Base-by-base conservation (phyloP, 2,888 invertebrate species). In the Drosophila subsilvestris region DNA sequence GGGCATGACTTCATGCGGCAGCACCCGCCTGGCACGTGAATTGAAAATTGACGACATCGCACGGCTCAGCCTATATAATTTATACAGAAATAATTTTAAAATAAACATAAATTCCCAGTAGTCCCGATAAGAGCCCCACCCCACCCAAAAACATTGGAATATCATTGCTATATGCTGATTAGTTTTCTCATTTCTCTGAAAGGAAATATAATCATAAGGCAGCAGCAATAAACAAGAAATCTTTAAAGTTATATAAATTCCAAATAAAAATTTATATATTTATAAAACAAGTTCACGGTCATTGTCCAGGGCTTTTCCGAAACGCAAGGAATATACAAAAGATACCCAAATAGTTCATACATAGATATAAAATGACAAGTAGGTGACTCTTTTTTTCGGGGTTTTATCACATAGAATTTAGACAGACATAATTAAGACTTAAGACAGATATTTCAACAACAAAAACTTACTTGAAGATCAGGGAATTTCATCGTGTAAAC, bases 21-120 rank as follows among this genome's bases (percentile, higher is more conserved):
- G 70, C 80, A 78, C 69, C 57, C 44, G 49, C 12, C 42, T 17
- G 74, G 58, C 70, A 69, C 60, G 75, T 61, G 57, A 71, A 59
- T 32, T 54, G 67, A 12, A 63, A 65, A 66, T 68, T 29, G 56
- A 27, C 43, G 49, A 37, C 43, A 42, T 32, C 47, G 67, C 48
- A 44, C 20, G n/a, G 60, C 37, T 42, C 48, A 43, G 27, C 49
- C 59, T 48, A 67, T 45, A 59, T 43, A 68, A 63, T 76, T 79
- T 71, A 71, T n/a, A 75, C 29, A 61, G 50, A 71, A 77, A 75
- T 45, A 63, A 56, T 18, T 37, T 32, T 29, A 51, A 67, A 47
- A 49, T 27, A 50, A 49, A 27, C 42, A 63, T 48, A 7, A 20
- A 25, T 25, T 25, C 25, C 25, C 14, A 43, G 18, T 49, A 14